Conservation (phyloP, 2,113 vertebrate species). For the Misgurnus mizolepis region DNA sequence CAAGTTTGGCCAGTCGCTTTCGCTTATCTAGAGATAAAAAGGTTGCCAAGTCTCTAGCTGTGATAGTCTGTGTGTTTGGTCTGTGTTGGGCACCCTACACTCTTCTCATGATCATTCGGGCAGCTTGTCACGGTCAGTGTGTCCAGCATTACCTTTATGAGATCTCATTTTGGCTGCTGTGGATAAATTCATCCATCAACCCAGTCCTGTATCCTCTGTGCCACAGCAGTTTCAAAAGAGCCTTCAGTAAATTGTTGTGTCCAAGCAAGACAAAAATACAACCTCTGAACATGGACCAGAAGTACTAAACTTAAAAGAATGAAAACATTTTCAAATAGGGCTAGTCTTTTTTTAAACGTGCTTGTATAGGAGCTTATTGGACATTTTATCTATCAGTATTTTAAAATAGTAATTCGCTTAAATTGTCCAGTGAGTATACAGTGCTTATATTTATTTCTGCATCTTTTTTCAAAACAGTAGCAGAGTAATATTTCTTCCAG, state of each 20-base stretch:
- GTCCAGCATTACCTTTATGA: constrained; percentile 74
- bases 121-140: constrained; percentile 71
- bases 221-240: constrained; percentile 75
- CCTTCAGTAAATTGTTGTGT: constrained; percentile 75
- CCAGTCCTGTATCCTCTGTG: constrained; percentile 75
- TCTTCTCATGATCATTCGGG: constrained; percentile 75
- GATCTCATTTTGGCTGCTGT: constrained; percentile 77
- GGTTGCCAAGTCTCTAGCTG: constrained; percentile 75
- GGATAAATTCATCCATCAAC: constrained; percentile 79
- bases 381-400: background rate
- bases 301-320: constrained; percentile 42
- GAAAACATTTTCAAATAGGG: background rate
- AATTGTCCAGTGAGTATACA: background rate
- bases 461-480: background rate
- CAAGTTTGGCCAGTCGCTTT: constrained; percentile 61
- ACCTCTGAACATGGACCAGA: constrained; percentile 69
- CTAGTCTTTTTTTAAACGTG: background rate
- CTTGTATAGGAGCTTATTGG: background rate
- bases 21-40: constrained; percentile 73
- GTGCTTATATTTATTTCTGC: background rate
- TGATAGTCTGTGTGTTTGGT: constrained; percentile 76
- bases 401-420: background rate
- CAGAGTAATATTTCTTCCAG: background rate
- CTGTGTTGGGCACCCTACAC: constrained; percentile 80
- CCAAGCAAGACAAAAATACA: constrained; percentile 75